Percentiles rank a stretch among this genome's conserved stretches.
phyloP scores from a whole-genome alignment of 2,888 invertebrate genomes.

The Caenorhabditis sp. region DNA sequence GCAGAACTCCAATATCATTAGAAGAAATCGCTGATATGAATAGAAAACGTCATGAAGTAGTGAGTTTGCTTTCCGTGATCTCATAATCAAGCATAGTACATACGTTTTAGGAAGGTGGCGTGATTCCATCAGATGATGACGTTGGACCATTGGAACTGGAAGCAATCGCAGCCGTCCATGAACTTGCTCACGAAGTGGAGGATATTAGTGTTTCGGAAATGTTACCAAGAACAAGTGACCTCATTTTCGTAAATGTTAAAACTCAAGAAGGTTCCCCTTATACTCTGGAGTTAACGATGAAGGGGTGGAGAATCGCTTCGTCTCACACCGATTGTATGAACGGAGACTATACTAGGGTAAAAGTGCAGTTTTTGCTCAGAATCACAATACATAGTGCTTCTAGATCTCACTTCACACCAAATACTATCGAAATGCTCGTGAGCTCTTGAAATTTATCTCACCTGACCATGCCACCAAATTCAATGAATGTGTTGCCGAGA shows the following conservation, averaged over 20 bases:
- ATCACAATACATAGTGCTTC: conserved; percentile 14
- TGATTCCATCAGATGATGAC: conserved; percentile 63
- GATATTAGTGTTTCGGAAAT: conserved; percentile 87
- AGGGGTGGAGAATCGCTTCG: conserved; percentile 82
- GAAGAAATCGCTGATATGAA: conserved; percentile 81
- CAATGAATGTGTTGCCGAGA: conserved; percentile 78
- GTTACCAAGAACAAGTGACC: conserved; percentile 86
- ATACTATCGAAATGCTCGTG: conserved; percentile 91
- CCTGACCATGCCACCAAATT: conserved; percentile 84
- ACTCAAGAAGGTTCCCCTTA: conserved; percentile 88
- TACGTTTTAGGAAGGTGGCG: conserved; percentile 68
- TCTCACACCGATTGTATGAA: conserved; percentile 82
- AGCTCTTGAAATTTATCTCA: conserved; percentile 89
- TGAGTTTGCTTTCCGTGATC: conserved; percentile 22
- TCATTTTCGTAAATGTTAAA: conserved; percentile 89
- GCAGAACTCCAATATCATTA: conserved; percentile 78
- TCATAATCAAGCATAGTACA: neutral
- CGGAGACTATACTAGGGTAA: conserved; percentile 80
- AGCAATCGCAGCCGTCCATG: conserved; percentile 89
- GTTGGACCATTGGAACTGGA: conserved; percentile 84
- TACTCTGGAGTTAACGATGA: conserved; percentile 89
- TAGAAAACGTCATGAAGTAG: conserved; percentile 73
- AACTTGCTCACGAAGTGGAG: conserved; percentile 88
- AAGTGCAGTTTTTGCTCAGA: too few relatives aligned
- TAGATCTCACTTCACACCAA: conserved; percentile 83